Evolutionary conservation across 2,797 vertebrate species (phyloP).

Genomic region (Acrossocheilus wenchowensis): DNA sequence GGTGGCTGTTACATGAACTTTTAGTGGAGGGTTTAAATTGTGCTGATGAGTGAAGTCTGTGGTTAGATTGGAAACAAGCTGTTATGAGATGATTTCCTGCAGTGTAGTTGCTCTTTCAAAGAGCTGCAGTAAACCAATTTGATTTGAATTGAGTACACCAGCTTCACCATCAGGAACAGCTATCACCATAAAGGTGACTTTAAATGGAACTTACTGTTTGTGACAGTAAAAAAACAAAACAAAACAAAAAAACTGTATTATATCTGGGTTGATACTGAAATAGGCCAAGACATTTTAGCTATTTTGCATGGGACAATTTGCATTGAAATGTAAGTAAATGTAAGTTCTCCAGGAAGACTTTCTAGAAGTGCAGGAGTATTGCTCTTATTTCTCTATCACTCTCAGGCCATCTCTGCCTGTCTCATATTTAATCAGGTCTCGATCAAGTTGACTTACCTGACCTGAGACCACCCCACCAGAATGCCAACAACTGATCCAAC

Average conservation of each 20-base stretch:
- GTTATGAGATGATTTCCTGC: neutral
- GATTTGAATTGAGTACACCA: neutral
- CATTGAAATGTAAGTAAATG: neutral
- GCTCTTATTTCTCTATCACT: neutral
- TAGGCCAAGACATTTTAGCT: too few species aligned
- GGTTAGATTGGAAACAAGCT: neutral
- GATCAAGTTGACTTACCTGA: neutral
- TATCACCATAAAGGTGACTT: neutral
- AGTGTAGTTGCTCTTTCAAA: neutral
- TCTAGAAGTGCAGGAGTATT: neutral
- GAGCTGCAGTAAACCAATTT: neutral
- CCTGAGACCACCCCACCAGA: neutral
- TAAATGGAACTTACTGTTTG: neutral
- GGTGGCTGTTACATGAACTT: neutral
- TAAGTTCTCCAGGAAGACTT: neutral
- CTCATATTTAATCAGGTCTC: slow-evolving; percentile 18
- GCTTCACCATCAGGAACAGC: neutral
- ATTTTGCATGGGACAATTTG: neutral
- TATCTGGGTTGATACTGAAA: neutral
- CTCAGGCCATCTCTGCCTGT: neutral
- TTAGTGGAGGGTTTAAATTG: neutral
- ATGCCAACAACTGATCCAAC: slow-evolving; percentile 4
- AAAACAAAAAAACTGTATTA: neutral
- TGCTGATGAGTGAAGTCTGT: neutral
- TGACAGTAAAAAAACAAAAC: neutral